These are phyloP conservation scores for Platycnemis pennipes DNA, from an alignment of 2,888 invertebrate species.

Conservation along the genomic window DNA sequence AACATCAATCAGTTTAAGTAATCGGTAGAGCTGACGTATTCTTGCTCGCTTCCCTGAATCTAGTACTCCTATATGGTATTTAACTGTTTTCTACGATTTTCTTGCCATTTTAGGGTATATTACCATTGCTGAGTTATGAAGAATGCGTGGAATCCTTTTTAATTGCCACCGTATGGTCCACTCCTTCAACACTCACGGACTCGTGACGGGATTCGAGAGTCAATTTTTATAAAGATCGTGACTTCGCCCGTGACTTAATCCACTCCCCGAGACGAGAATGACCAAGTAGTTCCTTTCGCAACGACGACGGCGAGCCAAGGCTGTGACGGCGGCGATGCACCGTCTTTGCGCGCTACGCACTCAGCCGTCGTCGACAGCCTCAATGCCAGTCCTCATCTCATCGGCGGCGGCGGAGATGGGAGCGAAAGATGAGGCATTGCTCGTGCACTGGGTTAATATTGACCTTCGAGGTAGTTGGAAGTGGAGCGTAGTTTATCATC, in stretches of 20 bases:
- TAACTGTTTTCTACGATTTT: not conserved
- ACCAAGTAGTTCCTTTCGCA: not conserved
- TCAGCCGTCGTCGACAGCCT: not conserved
- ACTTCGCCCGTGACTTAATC: constrained; percentile 24
- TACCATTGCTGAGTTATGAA: not conserved
- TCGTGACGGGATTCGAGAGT: constrained; percentile 1
- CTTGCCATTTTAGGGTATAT: not conserved
- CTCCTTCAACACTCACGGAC: not conserved
- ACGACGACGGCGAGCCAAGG: not conserved
- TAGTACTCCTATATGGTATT: too few relatives aligned
- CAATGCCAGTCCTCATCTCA: not conserved
- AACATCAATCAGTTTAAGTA: too few relatives aligned
- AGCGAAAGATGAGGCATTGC: not conserved
- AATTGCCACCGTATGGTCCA: not conserved
- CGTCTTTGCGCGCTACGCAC: not conserved
- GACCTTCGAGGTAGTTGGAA: not conserved
- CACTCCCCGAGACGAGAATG: not conserved
- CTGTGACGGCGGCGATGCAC: not conserved
- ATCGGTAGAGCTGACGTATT: too few relatives aligned
- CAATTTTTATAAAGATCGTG: constrained; percentile 12
- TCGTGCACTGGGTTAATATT: not conserved
- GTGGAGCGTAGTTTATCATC: not conserved
- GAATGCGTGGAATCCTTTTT: not conserved
- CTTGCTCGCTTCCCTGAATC: too few relatives aligned
- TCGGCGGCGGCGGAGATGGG: not conserved